phyloP scores from a whole-genome alignment of 1,140 invertebrate genomes.

The Bombus consobrinus region DNA sequence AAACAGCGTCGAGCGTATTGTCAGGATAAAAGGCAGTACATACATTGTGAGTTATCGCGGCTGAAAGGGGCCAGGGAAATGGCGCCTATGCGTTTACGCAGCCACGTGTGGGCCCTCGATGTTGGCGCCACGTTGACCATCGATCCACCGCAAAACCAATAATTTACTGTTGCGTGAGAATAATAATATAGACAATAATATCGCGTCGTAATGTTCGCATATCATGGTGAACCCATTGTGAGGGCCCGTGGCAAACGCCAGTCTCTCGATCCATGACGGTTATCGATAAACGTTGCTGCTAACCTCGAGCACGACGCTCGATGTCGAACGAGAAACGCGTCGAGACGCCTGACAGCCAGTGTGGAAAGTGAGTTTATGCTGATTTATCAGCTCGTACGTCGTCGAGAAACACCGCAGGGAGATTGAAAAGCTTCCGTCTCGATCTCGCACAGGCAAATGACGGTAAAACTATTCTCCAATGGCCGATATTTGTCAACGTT shows the following conservation, averaged over 20 bases:
- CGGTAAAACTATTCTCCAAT: neutral
- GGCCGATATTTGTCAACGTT: slow-evolving; percentile 30
- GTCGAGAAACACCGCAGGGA: neutral
- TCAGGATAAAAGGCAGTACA: slow-evolving; percentile 9
- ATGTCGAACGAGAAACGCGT: slow-evolving; percentile 13
- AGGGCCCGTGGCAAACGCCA: slow-evolving; percentile 32
- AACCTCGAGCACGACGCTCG: slow-evolving; percentile 21
- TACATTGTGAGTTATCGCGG: slow-evolving; percentile 51
- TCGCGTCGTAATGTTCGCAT: slow-evolving; percentile 46
- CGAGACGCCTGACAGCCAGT: slow-evolving; percentile 20
- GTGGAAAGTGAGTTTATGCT: slow-evolving; percentile 26
- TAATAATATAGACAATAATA: slow-evolving; percentile 66
- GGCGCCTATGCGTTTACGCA: slow-evolving; percentile 53
- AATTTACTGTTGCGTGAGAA: slow-evolving; percentile 51
- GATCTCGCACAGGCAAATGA: neutral
- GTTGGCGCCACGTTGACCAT: slow-evolving; percentile 57
- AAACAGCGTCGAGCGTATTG: neutral
- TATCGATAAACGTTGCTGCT: slow-evolving; percentile 39
- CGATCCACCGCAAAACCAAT: slow-evolving; percentile 54
- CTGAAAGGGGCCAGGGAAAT: slow-evolving; percentile 21
- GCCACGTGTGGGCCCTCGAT: slow-evolving; percentile 37
- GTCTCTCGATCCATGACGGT: slow-evolving; percentile 49
- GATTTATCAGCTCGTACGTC: slow-evolving; percentile 38
- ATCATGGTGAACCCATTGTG: slow-evolving; percentile 51
- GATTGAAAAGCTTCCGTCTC: slow-evolving; percentile 35